These are phyloP conservation scores for Hemibagrus guttatus DNA, from an alignment of 2,797 vertebrate genomes.

Conservation along the genomic window DNA sequence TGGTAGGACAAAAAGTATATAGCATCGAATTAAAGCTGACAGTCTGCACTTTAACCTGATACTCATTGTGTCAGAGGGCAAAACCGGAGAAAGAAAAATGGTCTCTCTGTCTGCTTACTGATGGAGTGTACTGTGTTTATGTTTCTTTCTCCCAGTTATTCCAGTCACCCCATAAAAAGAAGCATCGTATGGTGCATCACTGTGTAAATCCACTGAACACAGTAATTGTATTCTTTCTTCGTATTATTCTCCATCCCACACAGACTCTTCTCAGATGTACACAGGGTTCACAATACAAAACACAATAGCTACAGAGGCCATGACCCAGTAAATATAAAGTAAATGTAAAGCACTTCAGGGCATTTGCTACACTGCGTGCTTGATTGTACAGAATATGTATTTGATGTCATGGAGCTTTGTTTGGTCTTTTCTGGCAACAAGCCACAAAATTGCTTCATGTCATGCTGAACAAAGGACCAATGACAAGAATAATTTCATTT, in stretches of 20 bases:
- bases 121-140: conserved; percentile 17
- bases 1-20: conserved; percentile 3
- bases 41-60: conserved; percentile 3
- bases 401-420: conserved; percentile 17
- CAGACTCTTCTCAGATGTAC: neutral
- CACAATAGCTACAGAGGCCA: neutral
- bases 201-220: neutral
- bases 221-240: conserved; percentile 17
- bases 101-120: neutral
- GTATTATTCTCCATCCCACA: conserved; percentile 1
- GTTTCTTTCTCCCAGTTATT: conserved; percentile 2
- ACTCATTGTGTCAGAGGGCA: conserved; percentile 20
- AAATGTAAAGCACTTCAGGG: neutral
- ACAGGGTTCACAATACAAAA: neutral
- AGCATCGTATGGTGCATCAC: conserved; percentile 15
- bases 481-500: conserved; percentile 9
- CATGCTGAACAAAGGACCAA: conserved; percentile 8
- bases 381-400: neutral
- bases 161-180: neutral
- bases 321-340: conserved; percentile 7
- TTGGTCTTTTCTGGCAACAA: neutral
- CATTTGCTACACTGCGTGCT: neutral
- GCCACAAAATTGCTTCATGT: conserved; percentile 2
- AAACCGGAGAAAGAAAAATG: neutral
- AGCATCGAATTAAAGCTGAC: conserved; percentile 25